phyloP scores from a whole-genome alignment of 2,797 vertebrate species.

The Coregonus suidteri region DNA sequence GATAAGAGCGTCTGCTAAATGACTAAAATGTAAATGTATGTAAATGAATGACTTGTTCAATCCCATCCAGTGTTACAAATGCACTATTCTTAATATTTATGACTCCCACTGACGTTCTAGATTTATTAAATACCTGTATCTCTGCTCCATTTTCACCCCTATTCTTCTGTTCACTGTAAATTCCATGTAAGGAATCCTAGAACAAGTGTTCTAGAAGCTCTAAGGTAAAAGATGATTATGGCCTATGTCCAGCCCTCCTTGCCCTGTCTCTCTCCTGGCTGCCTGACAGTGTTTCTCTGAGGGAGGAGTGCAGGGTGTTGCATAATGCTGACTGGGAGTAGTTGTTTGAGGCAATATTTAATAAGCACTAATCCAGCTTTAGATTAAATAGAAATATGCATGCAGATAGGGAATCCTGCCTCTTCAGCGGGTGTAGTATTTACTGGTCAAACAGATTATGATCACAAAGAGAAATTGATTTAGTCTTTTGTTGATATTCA shows the following conservation, averaged over 20 bases:
- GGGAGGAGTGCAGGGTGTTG: slow-evolving; percentile 25
- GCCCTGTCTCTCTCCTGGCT: background rate
- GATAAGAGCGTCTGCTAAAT: no score
- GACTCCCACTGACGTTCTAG: background rate
- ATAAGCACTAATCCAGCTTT: slow-evolving; percentile 64
- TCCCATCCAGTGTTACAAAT: background rate
- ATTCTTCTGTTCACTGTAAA: background rate
- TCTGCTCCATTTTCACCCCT: background rate
- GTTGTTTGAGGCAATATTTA: slow-evolving; percentile 54
- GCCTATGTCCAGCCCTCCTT: background rate
- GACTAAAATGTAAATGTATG: no score
- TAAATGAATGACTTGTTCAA: no score
- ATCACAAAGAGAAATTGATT: slow-evolving; percentile 55
- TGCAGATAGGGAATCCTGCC: slow-evolving; percentile 47
- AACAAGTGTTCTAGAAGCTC: background rate
- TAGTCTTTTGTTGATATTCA: slow-evolving; percentile 50
- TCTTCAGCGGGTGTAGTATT: slow-evolving; percentile 50
- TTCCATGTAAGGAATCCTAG: background rate
- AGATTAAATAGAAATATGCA: slow-evolving; percentile 57
- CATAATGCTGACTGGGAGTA: slow-evolving; percentile 38
- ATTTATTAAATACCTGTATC: background rate
- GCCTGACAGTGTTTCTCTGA: slow-evolving; percentile 18
- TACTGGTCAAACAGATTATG: slow-evolving; percentile 51
- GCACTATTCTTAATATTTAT: background rate
- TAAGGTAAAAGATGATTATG: background rate